phyloP scores from a whole-genome alignment of 2,888 invertebrate genomes.

The Microctonus aethiopoides region DNA sequence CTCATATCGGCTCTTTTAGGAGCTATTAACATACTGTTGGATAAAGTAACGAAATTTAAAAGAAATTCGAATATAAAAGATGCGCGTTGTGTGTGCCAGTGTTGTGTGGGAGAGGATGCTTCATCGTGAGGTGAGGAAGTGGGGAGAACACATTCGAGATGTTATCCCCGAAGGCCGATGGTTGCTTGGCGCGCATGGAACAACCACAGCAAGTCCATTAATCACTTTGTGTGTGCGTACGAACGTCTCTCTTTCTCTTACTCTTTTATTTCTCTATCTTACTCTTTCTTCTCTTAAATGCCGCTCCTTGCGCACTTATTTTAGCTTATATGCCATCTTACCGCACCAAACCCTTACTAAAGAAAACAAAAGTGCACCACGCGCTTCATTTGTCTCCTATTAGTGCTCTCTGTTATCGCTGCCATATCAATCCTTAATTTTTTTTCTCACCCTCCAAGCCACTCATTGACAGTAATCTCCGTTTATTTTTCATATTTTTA shows the following conservation, averaged over 20 bases:
- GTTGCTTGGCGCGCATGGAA: constrained; percentile 56
- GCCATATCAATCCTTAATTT: neutral
- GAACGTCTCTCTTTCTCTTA: constrained; percentile 27
- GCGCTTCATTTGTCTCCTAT: constrained; percentile 61
- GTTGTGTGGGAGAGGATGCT: neutral
- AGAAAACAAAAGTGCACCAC: constrained; percentile 9
- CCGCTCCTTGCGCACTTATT: constrained; percentile 23
- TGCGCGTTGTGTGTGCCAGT: constrained; percentile 40
- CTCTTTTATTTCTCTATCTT: constrained; percentile 23
- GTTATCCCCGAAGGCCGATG: constrained; percentile 55
- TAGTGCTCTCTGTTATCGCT: constrained; percentile 41
- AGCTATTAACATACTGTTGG: constrained; percentile 66
- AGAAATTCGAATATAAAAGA: constrained; percentile 66
- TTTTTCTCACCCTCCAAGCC: neutral
- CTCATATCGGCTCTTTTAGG: constrained; percentile 57
- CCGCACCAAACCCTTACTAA: neutral
- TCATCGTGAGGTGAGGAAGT: neutral
- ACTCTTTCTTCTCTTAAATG: constrained; percentile 38
- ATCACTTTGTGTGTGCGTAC: constrained; percentile 52
- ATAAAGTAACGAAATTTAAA: constrained; percentile 66
- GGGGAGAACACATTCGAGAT: constrained; percentile 63
- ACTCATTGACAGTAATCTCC: no score
- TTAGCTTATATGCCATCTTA: constrained; percentile 22
- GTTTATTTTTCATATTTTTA: no score
- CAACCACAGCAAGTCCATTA: constrained; percentile 62